These are phyloP conservation scores for Pseudomugil gertrudae DNA, from an alignment of 2,797 vertebrate species.

Conservation along the genomic window DNA sequence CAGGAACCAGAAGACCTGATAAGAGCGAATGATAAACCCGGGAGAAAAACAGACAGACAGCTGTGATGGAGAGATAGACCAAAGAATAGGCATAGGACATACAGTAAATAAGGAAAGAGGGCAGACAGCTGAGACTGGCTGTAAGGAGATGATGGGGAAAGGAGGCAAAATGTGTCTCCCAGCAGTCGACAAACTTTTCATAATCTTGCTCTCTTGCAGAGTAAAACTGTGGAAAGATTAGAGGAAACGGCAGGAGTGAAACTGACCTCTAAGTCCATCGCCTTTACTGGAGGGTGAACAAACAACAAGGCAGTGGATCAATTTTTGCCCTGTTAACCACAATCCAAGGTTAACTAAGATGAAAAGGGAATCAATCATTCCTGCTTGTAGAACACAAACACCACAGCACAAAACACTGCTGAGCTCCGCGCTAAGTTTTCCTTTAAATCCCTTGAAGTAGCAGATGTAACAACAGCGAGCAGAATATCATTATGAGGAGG, in stretches of 20 bases:
- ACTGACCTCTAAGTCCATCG: conserved; percentile 49
- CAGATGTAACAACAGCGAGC: too few species aligned
- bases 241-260: conserved; percentile 17
- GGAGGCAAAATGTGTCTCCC: conserved; percentile 12
- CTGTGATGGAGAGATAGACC: conserved; percentile 69
- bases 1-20: conserved; percentile 70
- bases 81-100: conserved; percentile 45
- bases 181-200: conserved; percentile 18
- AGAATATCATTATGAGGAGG: too few species aligned
- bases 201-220: conserved; percentile 19
- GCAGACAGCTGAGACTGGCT: conserved; percentile 24
- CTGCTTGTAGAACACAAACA: conserved; percentile 47
- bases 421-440: conserved; percentile 34
- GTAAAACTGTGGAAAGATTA: conserved; percentile 2
- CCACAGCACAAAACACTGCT: conserved; percentile 36
- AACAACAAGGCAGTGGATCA: conserved; percentile 61
- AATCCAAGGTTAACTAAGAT: conserved; percentile 60
- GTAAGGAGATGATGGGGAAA: conserved; percentile 16
- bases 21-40: conserved; percentile 68
- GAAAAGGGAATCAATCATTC: conserved; percentile 47
- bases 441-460: conserved; percentile 27
- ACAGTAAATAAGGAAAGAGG: conserved; percentile 52
- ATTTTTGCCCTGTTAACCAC: conserved; percentile 68
- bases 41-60: conserved; percentile 63
- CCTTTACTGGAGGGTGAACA: conserved; percentile 47